Evolutionary conservation across 2,113 vertebrate species (phyloP).

Genomic region (Oreochromis spilurus): DNA sequence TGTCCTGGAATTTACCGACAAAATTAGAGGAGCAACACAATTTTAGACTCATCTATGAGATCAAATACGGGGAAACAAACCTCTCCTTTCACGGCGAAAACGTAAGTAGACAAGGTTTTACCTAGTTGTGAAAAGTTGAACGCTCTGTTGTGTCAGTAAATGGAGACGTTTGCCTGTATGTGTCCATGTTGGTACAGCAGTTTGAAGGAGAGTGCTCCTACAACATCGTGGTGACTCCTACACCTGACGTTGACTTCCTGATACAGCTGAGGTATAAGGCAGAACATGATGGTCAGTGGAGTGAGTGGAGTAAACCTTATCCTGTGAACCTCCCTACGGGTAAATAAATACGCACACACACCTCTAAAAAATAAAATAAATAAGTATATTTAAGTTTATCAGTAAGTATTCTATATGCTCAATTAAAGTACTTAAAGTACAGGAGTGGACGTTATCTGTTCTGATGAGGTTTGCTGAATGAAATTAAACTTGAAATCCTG

Average conservation of each 20-base stretch:
- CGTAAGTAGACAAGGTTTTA: not conserved
- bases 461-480: not conserved
- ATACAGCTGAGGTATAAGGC: slow-evolving; percentile 59
- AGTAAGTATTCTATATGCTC: not conserved
- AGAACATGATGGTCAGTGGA: slow-evolving; percentile 65
- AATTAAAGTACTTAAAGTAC: not conserved
- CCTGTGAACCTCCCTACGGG: slow-evolving; percentile 14
- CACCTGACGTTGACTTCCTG: slow-evolving; percentile 50
- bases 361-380: not conserved
- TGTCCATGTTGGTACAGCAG: not conserved
- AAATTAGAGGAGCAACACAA: not conserved
- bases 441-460: not conserved
- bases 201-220: not conserved
- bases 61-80: not conserved
- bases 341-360: not conserved
- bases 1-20: not conserved
- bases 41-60: not conserved
- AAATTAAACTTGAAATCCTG: not conserved
- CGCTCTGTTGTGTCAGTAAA: not conserved
- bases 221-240: slow-evolving; percentile 49
- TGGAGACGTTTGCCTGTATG: not conserved
- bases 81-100: not conserved
- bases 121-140: not conserved
- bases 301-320: slow-evolving; percentile 59
- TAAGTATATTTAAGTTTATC: not conserved